Conservation (phyloP, 1,140 invertebrate species). For the Nasonia giraulti region DNA sequence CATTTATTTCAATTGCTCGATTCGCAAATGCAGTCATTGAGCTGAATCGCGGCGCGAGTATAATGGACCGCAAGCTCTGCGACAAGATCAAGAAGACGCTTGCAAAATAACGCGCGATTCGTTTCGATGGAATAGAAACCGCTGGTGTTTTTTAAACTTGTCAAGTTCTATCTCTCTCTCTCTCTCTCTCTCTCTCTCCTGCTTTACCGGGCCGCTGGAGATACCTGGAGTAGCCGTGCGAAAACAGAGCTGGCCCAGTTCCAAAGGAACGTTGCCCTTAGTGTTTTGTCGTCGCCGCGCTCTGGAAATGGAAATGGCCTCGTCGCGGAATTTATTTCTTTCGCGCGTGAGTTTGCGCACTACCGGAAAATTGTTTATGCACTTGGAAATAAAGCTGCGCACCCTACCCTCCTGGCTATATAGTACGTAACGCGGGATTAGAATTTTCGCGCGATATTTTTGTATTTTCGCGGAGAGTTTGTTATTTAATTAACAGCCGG, state of each 20-base stretch:
- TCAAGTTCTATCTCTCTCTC: neutral
- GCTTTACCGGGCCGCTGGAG: neutral
- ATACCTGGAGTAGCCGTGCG: neutral
- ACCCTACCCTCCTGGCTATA: no score
- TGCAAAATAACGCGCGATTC: no score
- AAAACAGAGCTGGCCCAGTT: conserved; percentile 46
- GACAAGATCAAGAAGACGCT: no score
- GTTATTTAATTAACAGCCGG: no score
- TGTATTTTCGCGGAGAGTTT: neutral
- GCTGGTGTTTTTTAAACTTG: conserved; percentile 17
- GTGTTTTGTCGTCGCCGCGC: conserved; percentile 7
- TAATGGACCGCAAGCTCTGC: no score
- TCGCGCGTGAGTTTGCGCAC: no score
- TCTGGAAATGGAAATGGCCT: conserved; percentile 24
- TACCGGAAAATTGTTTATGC: no score
- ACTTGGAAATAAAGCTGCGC: no score
- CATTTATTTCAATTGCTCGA: neutral
- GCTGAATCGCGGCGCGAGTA: neutral
- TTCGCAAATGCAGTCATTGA: neutral
- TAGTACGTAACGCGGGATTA: neutral
- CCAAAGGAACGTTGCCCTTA: conserved; percentile 49
- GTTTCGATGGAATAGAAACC: no score
- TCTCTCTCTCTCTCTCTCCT: neutral
- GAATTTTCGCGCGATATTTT: neutral
- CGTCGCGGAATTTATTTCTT: no score